A percentile compares a stretch with the other conserved stretches of the same genome.
phyloP scores from a whole-genome alignment of 53 echinoderm and acorn worm genomes.

The Glandiceps talaboti region DNA sequence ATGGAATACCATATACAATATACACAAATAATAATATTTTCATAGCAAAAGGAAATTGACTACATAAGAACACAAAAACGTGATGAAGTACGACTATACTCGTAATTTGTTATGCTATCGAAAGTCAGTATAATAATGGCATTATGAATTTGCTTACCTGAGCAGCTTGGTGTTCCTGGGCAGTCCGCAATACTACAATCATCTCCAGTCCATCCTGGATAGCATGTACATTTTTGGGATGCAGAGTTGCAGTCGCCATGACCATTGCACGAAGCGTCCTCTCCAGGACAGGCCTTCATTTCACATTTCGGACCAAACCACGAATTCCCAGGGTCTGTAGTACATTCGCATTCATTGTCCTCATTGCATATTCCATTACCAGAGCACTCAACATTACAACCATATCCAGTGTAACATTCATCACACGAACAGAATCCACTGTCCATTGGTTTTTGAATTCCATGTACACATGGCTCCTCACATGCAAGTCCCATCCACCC shows the following conservation, averaged over 20 bases:
- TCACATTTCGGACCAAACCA: slow-evolving; percentile 59
- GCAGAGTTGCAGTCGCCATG: slow-evolving; percentile 56
- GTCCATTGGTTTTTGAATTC: slow-evolving; percentile 31
- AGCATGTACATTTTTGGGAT: slow-evolving; percentile 59
- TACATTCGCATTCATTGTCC: slow-evolving; percentile 18
- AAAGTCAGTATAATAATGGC: too few relatives aligned
- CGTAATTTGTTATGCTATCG: too few relatives aligned
- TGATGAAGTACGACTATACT: too few relatives aligned
- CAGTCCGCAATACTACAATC: slow-evolving; percentile 75
- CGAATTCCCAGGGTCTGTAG: slow-evolving; percentile 22
- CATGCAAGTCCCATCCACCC: slow-evolving; percentile 71
- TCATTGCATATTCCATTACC: slow-evolving; percentile 49
- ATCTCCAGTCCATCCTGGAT: slow-evolving; percentile 69
- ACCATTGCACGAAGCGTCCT: slow-evolving; percentile 54
- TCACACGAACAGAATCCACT: slow-evolving; percentile 65
- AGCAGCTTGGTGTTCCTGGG: slow-evolving; percentile 76
- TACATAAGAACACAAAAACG: too few relatives aligned
- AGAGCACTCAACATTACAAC: slow-evolving; percentile 73
- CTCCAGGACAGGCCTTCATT: slow-evolving; percentile 55
- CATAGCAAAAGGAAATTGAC: too few relatives aligned
- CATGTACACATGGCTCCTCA: slow-evolving; percentile 43
- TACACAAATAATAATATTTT: too few relatives aligned
- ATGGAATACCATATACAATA: too few relatives aligned
- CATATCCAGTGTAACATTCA: slow-evolving; percentile 63
- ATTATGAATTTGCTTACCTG: too few relatives aligned